phyloP scores from a whole-genome alignment of 2,113 vertebrate species.

The Empidonax alnorum region DNA sequence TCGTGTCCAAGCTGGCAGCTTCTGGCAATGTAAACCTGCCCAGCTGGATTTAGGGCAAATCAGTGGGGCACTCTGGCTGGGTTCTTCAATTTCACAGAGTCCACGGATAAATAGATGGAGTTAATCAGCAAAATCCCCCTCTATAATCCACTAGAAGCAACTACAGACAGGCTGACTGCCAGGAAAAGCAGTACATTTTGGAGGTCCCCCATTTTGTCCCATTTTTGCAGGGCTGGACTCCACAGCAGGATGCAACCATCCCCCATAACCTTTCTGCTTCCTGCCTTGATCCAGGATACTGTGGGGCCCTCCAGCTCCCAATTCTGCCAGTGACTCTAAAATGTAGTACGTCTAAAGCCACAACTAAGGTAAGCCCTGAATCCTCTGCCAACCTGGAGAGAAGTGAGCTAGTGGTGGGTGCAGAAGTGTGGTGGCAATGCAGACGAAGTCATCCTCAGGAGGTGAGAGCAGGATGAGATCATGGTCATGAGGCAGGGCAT shows the following conservation, averaged over 20 bases:
- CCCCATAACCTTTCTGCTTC: neutral
- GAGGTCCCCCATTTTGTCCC: neutral
- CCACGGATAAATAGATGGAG: neutral
- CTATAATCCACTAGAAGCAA: neutral
- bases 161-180: neutral
- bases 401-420: neutral
- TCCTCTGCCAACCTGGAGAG: neutral
- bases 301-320: neutral
- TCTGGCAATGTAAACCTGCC: neutral
- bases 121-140: neutral
- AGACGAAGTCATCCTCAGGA: neutral
- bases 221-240: neutral
- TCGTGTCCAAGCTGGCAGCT: neutral
- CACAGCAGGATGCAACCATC: neutral
- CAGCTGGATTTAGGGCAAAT: neutral
- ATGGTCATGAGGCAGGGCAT: accelerated
- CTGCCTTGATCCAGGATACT: neutral
- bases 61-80: neutral
- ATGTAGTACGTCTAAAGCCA: neutral
- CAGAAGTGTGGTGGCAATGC: neutral
- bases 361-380: neutral
- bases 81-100: neutral
- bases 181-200: neutral
- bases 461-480: neutral
- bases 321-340: neutral